phyloP scores from a whole-genome alignment of 2,888 invertebrate species.

The Pediacus dermestoides region DNA sequence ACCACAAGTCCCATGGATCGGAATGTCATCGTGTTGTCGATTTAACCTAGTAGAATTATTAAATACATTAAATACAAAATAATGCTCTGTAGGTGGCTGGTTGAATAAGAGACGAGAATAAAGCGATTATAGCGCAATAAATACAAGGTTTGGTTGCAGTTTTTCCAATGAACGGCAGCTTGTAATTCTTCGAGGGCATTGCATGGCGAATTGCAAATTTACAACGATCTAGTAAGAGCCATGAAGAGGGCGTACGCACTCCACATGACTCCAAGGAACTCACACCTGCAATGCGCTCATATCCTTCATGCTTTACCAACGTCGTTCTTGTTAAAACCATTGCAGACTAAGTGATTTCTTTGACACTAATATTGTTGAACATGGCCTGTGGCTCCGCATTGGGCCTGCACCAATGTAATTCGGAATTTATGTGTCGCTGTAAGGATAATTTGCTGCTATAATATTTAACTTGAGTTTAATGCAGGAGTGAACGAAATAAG shows the following conservation, averaged over 20 bases:
- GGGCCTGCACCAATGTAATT: too few relatives aligned
- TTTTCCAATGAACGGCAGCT: slow-evolving; percentile 17
- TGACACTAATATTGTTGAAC: too few relatives aligned
- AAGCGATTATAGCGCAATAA: slow-evolving; percentile 39
- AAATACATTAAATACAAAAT: slow-evolving; percentile 34
- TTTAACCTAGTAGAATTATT: slow-evolving; percentile 15
- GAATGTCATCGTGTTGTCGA: too few relatives aligned
- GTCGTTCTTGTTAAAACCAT: too few relatives aligned
- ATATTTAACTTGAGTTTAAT: too few relatives aligned
- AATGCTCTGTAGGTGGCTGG: slow-evolving; percentile 38
- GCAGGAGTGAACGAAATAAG: too few relatives aligned
- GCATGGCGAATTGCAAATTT: slow-evolving; percentile 26
- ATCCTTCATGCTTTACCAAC: too few relatives aligned
- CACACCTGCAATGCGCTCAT: too few relatives aligned
- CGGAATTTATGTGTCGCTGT: too few relatives aligned
- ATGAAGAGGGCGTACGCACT: slow-evolving; percentile 21
- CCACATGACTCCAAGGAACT: slow-evolving; percentile 21
- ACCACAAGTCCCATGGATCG: background rate
- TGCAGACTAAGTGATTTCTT: too few relatives aligned
- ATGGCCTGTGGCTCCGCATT: too few relatives aligned
- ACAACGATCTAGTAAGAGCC: slow-evolving; percentile 25
- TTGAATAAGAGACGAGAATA: slow-evolving; percentile 36
- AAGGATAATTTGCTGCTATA: too few relatives aligned
- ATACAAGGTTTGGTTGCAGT: slow-evolving; percentile 33
- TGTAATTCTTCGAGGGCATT: slow-evolving; percentile 10